A percentile compares a stretch with the other conserved stretches of the same genome.
Conservation (phyloP, 2,113 vertebrate species). For the Onychostruthus taczanowskii region DNA sequence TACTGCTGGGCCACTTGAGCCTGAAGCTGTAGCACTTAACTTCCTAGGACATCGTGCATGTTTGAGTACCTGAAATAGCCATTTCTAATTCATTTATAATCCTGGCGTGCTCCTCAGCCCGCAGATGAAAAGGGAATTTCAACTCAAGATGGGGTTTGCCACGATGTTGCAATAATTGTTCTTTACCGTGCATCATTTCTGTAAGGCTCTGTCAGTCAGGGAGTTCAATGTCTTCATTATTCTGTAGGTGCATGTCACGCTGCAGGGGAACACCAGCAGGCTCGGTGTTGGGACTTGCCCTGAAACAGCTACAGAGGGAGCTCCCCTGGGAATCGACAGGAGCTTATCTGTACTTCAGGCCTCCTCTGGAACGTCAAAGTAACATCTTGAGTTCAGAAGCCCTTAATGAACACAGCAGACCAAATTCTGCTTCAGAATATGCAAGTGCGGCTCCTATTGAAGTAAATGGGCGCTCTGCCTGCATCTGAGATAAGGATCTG, state of each 20-base stretch:
- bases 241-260: conserved; percentile 26
- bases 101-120: conserved; percentile 7
- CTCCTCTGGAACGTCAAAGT: conserved; percentile 31
- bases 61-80: conserved; percentile 22
- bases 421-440: conserved; percentile 21
- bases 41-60: not conserved
- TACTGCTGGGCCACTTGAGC: not conserved
- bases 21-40: conserved; percentile 10
- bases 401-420: conserved; percentile 39
- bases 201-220: not conserved
- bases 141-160: not conserved
- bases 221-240: conserved; percentile 18
- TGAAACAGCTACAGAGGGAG: conserved; percentile 12
- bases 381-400: conserved; percentile 47
- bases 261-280: conserved; percentile 15
- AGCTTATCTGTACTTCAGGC: conserved; percentile 37
- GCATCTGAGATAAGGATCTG: conserved; percentile 35
- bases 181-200: not conserved
- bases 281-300: conserved; percentile 60
- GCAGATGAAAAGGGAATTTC: conserved; percentile 11
- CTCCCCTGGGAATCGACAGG: conserved; percentile 18
- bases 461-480: conserved; percentile 16
- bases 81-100: conserved; percentile 9
- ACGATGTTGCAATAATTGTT: conserved; percentile 8
- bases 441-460: conserved; percentile 28